phyloP scores from a whole-genome alignment of 2,797 vertebrate genomes.

The Phalanger gymnotis region DNA sequence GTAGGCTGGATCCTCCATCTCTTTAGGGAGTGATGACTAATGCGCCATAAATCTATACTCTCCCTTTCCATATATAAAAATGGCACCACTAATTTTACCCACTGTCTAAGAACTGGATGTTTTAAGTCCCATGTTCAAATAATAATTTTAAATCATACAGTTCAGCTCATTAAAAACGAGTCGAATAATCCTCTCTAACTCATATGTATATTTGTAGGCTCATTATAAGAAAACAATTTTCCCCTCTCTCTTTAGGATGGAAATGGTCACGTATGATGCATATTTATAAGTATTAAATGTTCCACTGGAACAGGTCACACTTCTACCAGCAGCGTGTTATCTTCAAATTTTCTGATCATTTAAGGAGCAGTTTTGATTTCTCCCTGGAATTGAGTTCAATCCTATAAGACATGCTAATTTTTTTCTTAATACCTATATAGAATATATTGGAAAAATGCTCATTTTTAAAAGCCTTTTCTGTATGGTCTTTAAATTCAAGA shows the following conservation, averaged over 20 bases:
- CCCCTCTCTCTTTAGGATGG: slow-evolving; percentile 13
- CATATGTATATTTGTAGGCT: neutral
- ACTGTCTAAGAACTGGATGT: neutral
- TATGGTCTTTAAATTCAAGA: slow-evolving; percentile 56
- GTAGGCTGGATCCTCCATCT: slow-evolving; percentile 29
- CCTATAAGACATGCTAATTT: neutral
- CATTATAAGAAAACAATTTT: neutral
- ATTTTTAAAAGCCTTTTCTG: slow-evolving; percentile 54
- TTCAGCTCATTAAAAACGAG: neutral
- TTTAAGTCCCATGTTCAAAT: slow-evolving; percentile 5
- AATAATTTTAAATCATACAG: slow-evolving; percentile 13
- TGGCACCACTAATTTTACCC: neutral
- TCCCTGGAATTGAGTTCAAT: slow-evolving; percentile 40
- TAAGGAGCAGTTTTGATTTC: slow-evolving; percentile 42
- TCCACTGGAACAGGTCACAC: neutral
- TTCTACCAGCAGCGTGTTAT: neutral
- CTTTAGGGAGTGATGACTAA: neutral
- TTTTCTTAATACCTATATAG: slow-evolving; percentile 37
- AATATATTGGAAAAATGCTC: slow-evolving; percentile 40
- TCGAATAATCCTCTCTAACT: neutral
- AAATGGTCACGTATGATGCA: slow-evolving; percentile 35
- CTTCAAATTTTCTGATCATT: slow-evolving; percentile 47
- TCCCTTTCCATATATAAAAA: slow-evolving; percentile 40
- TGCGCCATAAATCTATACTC: neutral
- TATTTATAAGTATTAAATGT: neutral